phyloP scores from a whole-genome alignment of 64 coral and sea anemone species.

The Dendronephthya gigantea region DNA sequence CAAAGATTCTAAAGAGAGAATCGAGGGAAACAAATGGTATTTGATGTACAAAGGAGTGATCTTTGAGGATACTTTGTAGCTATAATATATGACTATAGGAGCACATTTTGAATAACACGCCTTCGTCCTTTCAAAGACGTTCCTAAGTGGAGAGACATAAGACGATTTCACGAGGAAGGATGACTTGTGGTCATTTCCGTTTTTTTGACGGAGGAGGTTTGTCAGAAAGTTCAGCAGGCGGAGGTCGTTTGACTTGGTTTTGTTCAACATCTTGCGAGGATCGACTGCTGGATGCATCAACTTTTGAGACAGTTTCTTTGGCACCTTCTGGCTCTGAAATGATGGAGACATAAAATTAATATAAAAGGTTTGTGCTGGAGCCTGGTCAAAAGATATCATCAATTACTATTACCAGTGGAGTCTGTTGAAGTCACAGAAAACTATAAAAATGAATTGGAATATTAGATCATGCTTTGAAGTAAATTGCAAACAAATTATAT shows the following conservation, averaged over 20 bases:
- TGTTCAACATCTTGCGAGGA: background rate
- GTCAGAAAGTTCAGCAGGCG: background rate
- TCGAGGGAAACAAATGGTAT: too few relatives aligned
- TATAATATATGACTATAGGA: too few relatives aligned
- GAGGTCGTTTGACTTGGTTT: background rate
- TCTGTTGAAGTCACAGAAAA: background rate
- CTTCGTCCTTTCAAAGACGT: too few relatives aligned
- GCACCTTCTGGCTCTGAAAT: background rate
- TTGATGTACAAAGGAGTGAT: too few relatives aligned
- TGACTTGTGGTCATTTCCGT: background rate
- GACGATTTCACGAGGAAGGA: too few relatives aligned
- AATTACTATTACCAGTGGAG: background rate
- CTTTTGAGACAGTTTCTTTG: background rate
- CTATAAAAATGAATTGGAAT: background rate
- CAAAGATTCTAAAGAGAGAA: too few relatives aligned
- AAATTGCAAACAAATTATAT: too few relatives aligned
- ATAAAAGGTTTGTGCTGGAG: background rate
- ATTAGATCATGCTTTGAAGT: background rate
- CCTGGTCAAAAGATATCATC: background rate
- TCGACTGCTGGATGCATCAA: background rate
- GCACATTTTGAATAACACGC: too few relatives aligned
- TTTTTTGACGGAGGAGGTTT: background rate
- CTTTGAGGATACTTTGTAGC: too few relatives aligned
- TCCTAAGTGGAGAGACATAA: too few relatives aligned
- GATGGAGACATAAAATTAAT: background rate